Percentiles rank a stretch among this genome's conserved stretches.
Evolutionary conservation across 2,888 invertebrate genomes (phyloP).

Genomic region (Drepanosiphum platanoidis): DNA sequence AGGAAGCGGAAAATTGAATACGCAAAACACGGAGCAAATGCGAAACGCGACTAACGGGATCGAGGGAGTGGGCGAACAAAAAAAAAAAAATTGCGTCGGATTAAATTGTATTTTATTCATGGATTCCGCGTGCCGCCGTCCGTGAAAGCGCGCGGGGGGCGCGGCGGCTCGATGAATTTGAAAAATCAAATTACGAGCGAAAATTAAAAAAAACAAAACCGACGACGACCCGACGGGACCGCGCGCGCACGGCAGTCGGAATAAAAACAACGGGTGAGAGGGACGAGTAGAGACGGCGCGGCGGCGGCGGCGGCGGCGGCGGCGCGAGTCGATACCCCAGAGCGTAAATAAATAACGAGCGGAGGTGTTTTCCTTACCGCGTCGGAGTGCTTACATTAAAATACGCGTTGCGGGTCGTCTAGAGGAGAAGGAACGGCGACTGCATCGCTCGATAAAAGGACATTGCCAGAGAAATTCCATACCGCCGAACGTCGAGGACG

Average conservation of each 20-base stretch:
- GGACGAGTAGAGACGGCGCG: too few species aligned
- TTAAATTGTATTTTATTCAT: constrained; percentile 31
- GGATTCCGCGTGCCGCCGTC: neutral
- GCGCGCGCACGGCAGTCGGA: too few species aligned
- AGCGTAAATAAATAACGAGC: constrained; percentile 29
- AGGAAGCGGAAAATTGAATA: neutral
- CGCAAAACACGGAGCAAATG: neutral
- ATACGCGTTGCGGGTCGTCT: too few species aligned
- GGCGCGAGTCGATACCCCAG: neutral
- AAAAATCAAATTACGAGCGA: constrained; percentile 8
- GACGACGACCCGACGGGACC: neutral
- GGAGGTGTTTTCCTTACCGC: neutral
- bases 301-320: too few species aligned
- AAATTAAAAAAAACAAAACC: neutral
- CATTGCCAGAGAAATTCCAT: too few species aligned
- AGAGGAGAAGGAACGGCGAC: too few species aligned
- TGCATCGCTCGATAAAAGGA: too few species aligned
- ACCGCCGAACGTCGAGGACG: too few species aligned
- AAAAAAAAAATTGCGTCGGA: neutral
- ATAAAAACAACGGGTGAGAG: too few species aligned
- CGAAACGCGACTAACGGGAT: neutral
- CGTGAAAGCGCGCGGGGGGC: neutral
- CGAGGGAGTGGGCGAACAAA: too few species aligned
- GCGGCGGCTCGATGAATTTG: neutral
- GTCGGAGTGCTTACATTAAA: neutral